Evolutionary conservation across 2,888 invertebrate genomes (phyloP), one percentile per base, ranked within the genome.

Genomic region (Dichetophora obliterata): DNA sequence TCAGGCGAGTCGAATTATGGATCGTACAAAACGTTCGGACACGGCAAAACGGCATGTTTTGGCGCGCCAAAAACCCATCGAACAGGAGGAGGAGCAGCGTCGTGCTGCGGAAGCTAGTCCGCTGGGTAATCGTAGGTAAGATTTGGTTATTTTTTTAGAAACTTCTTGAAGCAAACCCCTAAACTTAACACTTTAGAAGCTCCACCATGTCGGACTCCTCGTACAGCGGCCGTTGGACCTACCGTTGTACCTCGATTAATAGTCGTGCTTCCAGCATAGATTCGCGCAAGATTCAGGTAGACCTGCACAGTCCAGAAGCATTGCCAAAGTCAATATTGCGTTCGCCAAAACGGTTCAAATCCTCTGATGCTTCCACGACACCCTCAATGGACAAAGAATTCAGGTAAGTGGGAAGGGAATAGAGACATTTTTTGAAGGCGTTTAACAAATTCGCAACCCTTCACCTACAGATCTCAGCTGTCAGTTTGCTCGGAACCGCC

Each of bases 21-120:
- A 93, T 88, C 91, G 94, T 76, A 91, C 91, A 6, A 87, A 86
- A 72, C 85, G 90, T 83, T 90, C 90, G 2, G 92, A 92, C 82
- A 92, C 93, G 1, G 93, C 94, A 61, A 92, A 94, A 68, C 91
- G 95, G 61, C 94, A 95, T 85, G 93, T 95, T 68, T 91, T 96
- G 61, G 91, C 93, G 9, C 90, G 96, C 8, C 96, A 96, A 85
- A 92, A 93, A 80, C 93, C 94, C 66, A 92, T 95, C 50, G 93
- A 93, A 80, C 94, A 95, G 82, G 92, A 93, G 59, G 91, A 93
- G 81, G 85, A 85, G 68, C 80, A 80, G 54, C 76, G 77, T 11
- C 83, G 84, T 8, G 1, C 31, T 19, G 81, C 82, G n/a, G 80
- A 81, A 0, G 80, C 79, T 73, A 87, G 85, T 76, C 86, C 86